phyloP scores from a whole-genome alignment of 2,113 vertebrate species.

The Ceratotherium simum region DNA sequence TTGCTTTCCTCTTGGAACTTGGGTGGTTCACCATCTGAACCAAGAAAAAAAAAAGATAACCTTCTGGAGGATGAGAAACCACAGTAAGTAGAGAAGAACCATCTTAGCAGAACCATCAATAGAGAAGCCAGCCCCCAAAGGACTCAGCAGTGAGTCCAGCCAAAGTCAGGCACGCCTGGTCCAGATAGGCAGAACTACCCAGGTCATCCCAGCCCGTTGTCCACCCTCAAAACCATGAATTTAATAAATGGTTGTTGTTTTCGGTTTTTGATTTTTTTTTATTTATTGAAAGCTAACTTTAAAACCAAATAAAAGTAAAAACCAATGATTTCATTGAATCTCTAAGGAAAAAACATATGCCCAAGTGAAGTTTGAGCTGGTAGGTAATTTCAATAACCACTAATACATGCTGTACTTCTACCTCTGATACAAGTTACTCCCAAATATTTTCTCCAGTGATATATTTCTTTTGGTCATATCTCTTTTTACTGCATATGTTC shows the following conservation, averaged over 20 bases:
- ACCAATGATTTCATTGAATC: not conserved
- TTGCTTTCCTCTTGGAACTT: not conserved
- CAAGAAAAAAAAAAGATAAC: not conserved
- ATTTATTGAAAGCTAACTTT: not conserved
- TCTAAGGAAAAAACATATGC: not conserved
- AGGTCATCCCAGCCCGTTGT: not conserved
- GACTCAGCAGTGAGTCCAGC: not conserved
- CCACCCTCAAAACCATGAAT: not conserved
- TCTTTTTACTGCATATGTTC: not conserved
- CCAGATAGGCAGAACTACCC: not conserved
- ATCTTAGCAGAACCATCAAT: not conserved
- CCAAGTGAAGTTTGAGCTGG: not conserved
- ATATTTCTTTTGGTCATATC: not conserved
- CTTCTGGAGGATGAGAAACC: not conserved
- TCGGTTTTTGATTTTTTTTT: not conserved
- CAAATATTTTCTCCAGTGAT: not conserved
- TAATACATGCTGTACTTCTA: not conserved
- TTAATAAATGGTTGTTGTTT: not conserved
- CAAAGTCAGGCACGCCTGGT: not conserved
- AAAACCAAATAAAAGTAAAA: not conserved
- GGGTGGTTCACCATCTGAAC: not conserved
- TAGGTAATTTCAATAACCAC: not conserved
- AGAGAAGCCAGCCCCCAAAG: not conserved
- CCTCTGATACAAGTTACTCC: not conserved
- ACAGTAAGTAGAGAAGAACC: not conserved